Percentiles rank a stretch among this genome's conserved stretches.
Conservation (phyloP, 2,888 invertebrate species). For the Lasioglossum villosulum region DNA sequence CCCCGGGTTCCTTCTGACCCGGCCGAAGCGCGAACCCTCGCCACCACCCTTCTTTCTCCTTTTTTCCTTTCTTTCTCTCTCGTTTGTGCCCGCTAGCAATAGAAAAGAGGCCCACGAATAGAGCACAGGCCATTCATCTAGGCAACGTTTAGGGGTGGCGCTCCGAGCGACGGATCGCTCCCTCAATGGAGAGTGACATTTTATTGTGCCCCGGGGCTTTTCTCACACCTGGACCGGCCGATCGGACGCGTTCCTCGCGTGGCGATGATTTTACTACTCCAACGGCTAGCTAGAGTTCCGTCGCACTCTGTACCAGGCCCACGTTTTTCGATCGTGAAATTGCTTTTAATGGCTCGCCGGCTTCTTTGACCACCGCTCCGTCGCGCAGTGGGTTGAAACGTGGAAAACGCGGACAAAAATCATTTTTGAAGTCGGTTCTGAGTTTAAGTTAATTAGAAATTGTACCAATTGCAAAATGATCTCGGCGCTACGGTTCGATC, state of each 20-base stretch:
- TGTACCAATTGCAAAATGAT: no score
- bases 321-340: constrained; percentile 34
- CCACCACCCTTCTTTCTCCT: no score
- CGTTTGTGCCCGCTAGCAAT: constrained; percentile 62
- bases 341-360: constrained; percentile 28
- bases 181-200: constrained; percentile 78
- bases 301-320: background rate
- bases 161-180: constrained; percentile 56
- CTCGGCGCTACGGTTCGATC: no score
- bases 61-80: background rate
- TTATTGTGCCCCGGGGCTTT: constrained; percentile 76
- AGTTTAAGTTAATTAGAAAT: no score
- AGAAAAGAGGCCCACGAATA: constrained; percentile 68
- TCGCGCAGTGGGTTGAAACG: no score
- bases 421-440: no score
- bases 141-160: constrained; percentile 76
- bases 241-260: constrained; percentile 8
- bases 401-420: no score
- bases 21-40: background rate
- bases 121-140: constrained; percentile 76
- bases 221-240: constrained; percentile 79
- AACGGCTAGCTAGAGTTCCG: no score
- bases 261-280: constrained; percentile 26
- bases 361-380: background rate
- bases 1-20: constrained; percentile 34